phyloP scores from a whole-genome alignment of 2,797 vertebrate genomes.

The Pipistrellus pygmaeus region DNA sequence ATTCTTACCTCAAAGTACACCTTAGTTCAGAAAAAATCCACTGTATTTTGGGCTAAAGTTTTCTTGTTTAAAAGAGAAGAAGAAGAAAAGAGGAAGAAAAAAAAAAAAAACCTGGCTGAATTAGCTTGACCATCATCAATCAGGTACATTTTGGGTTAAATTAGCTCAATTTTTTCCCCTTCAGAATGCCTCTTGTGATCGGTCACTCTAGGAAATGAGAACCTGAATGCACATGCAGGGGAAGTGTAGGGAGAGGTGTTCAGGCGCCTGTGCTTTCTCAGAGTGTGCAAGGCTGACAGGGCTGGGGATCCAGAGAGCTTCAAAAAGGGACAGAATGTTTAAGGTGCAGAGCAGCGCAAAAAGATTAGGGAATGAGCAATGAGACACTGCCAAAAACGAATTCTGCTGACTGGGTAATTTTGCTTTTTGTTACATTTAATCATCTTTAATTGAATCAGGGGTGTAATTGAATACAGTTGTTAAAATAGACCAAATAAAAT shows the following conservation, averaged over 20 bases:
- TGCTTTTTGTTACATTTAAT: slow-evolving; percentile 43
- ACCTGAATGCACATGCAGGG: background rate
- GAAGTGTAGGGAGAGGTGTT: background rate
- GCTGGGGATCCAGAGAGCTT: background rate
- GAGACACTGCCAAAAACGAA: background rate
- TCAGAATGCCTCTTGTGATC: background rate
- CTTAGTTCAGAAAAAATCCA: background rate
- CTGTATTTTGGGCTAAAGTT: background rate
- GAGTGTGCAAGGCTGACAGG: background rate
- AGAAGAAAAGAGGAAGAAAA: too few relatives aligned
- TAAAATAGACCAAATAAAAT: slow-evolving; percentile 70
- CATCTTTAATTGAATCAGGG: slow-evolving; percentile 47
- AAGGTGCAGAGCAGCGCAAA: background rate
- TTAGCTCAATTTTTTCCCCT: slow-evolving; percentile 28
- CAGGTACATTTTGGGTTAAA: background rate
- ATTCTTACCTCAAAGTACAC: background rate
- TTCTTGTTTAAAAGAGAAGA: background rate
- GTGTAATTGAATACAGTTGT: slow-evolving; percentile 70
- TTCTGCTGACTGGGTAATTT: slow-evolving; percentile 45
- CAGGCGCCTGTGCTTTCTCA: background rate
- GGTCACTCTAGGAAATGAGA: background rate
- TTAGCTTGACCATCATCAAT: background rate
- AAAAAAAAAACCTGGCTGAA: background rate
- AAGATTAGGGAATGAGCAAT: background rate
- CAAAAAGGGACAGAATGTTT: background rate